Conservation (phyloP, 2,797 vertebrate genomes). For the Argya squamiceps region DNA sequence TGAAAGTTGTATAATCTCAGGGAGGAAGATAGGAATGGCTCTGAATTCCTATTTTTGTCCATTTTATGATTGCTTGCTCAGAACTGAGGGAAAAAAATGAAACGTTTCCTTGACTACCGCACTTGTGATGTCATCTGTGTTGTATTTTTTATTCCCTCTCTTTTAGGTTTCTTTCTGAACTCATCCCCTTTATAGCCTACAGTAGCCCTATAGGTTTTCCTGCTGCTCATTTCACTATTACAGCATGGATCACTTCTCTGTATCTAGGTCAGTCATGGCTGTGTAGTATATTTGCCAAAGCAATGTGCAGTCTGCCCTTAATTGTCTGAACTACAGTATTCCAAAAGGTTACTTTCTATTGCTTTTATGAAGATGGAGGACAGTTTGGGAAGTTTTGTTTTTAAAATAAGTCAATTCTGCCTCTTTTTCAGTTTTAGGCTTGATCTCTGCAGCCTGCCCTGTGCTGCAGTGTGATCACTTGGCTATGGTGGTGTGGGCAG, state of each 20-base stretch:
- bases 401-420: neutral
- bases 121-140: constrained; percentile 51
- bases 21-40: constrained; percentile 2
- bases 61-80: constrained; percentile 56
- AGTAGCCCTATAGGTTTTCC: constrained; percentile 20
- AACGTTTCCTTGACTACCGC: constrained; percentile 51
- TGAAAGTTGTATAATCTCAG: constrained; percentile 25
- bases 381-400: neutral
- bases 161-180: constrained; percentile 48
- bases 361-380: neutral
- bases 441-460: neutral
- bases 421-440: neutral
- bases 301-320: neutral
- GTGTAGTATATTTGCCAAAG: neutral
- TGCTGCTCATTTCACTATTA: constrained; percentile 38
- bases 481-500: neutral
- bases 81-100: constrained; percentile 16
- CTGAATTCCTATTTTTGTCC: constrained; percentile 54
- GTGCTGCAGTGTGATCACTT: neutral
- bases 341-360: neutral
- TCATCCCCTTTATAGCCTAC: neutral
- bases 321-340: neutral
- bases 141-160: constrained; percentile 28
- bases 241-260: neutral
- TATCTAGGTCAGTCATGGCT: constrained; percentile 35